Conservation (phyloP, 92 coral and sea anemone genomes). For the Phenganax marumi region DNA sequence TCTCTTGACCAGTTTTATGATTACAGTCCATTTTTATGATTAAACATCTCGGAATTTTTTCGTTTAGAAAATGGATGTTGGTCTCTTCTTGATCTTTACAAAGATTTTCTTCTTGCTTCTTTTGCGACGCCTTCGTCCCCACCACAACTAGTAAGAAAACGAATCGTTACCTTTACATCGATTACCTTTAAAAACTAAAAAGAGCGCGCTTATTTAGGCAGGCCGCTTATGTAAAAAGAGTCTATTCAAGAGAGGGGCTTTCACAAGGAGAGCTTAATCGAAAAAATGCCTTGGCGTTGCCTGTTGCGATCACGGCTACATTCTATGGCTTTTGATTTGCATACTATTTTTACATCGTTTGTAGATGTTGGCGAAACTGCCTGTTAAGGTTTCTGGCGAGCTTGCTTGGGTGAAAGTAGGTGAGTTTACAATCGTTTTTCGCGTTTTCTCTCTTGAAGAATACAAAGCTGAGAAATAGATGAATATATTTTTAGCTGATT, state of each 20-base stretch:
- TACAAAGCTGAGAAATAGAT: no score
- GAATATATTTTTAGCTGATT: constrained; percentile 43
- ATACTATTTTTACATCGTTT: not conserved
- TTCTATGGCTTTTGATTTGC: not conserved
- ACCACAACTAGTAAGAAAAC: constrained; percentile 65
- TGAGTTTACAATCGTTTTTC: not conserved
- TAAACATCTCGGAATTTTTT: not conserved
- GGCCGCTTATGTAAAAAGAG: no score
- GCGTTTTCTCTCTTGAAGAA: not conserved
- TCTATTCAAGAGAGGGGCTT: no score
- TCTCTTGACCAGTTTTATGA: not conserved
- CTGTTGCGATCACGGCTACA: not conserved
- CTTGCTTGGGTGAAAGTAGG: constrained; percentile 66
- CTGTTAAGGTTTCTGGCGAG: constrained; percentile 40
- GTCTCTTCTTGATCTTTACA: constrained; percentile 77
- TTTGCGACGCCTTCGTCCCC: constrained; percentile 62
- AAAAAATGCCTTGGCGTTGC: no score
- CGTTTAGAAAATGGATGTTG: constrained; percentile 70
- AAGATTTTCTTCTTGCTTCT: constrained; percentile 66
- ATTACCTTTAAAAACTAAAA: not conserved
- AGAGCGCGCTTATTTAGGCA: no score
- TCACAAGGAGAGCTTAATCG: no score
- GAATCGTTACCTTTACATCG: not conserved
- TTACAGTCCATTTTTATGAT: not conserved
- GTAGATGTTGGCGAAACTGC: constrained; percentile 67